Evolutionary conservation across 2,888 invertebrate genomes (phyloP).

Genomic region (Lasius platythorax): DNA sequence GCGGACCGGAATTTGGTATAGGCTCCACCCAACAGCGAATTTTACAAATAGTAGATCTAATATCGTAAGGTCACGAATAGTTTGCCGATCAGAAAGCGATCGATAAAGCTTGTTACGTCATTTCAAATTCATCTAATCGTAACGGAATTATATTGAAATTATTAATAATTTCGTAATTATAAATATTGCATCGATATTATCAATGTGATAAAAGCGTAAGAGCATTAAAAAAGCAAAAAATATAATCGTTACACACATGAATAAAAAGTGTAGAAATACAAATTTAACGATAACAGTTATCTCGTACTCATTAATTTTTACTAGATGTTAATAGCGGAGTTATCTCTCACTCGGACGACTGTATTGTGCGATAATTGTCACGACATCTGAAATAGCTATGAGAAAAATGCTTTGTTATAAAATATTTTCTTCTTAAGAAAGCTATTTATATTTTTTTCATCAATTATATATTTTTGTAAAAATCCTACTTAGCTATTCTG

Average conservation of each 20-base stretch:
- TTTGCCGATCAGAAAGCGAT: neutral
- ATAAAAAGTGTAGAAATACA: neutral
- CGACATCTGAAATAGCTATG: neutral
- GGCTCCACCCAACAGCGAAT: constrained; percentile 19
- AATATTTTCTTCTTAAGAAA: neutral
- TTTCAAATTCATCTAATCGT: neutral
- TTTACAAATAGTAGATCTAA: constrained; percentile 32
- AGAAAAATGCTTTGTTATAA: neutral
- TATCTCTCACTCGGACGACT: neutral
- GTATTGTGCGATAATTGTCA: constrained; percentile 3
- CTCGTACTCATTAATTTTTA: constrained; percentile 28
- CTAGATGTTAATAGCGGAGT: constrained; percentile 2
- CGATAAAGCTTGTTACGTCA: neutral
- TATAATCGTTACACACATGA: neutral
- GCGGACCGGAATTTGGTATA: constrained; percentile 39
- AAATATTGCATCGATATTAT: neutral
- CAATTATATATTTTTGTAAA: neutral
- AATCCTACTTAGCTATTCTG: neutral
- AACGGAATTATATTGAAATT: neutral
- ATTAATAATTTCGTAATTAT: neutral
- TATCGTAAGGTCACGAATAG: constrained; percentile 20
- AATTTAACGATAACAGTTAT: constrained; percentile 31
- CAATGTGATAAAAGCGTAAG: neutral
- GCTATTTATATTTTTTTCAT: neutral
- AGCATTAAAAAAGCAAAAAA: neutral